Base-by-base conservation (phyloP, 2,888 invertebrate species). In the Poecilus cupreus region DNA sequence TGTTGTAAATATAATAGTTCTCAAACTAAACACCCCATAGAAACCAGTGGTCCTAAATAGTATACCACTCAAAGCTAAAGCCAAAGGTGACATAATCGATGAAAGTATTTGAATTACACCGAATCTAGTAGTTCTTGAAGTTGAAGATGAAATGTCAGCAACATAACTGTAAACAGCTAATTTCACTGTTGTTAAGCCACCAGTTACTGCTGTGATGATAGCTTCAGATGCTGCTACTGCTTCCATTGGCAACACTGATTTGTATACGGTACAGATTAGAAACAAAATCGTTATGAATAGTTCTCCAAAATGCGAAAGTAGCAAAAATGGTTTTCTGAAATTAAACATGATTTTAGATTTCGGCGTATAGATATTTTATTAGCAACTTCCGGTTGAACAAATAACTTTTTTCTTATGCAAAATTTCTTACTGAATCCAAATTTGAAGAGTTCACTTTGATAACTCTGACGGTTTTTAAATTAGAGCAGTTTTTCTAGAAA, bases 51-150 rank as follows among this genome's bases (percentile, higher is more conserved):
- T 86, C 85, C 89, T 88, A 13, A 89, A 89, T 77, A 91, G 85
- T 24, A 90, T 86, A 20, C 91, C 91, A 86, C 91, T 91, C 76
- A 91, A 37, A n/a, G 60, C 60, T n/a, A 22, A 87, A n/a, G 90
- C 91, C 11, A 91, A 83, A 13, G 91, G 90, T 37, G 90, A 84
- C n/a, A 89, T 90, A 13, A 91, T 83, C 0, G 90, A 89, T 22
- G 90, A 90, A 81, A 91, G 90, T 0, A 91, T 88, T 64, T 90
- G 90, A 11, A 91, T 88, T 26, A 91, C 84, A 24, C 92, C 92
- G 64, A 92, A 88, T 84, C 92, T 88, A 60, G 92, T 90, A 2
- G 92, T 92, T 26, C 92, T 88, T 5, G 89, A 88, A 82, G 91
- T 90, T n/a, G 89, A 82, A 1, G 90, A 87, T 5, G 91, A 72